Conservation (phyloP, 2,797 vertebrate species). For the Liparis tanakae region DNA sequence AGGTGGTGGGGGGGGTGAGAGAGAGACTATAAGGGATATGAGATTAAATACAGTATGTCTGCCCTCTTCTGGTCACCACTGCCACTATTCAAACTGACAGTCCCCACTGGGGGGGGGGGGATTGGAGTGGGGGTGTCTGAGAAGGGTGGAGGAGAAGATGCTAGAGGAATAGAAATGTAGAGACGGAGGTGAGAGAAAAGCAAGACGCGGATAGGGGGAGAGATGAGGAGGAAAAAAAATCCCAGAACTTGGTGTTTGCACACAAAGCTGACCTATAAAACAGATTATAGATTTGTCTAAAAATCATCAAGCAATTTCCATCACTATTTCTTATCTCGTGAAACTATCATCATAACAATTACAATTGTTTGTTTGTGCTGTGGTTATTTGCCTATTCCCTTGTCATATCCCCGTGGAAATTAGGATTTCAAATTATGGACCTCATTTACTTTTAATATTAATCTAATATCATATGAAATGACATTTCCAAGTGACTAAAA, state of each 20-base stretch:
- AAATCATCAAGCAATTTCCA: slow-evolving; percentile 30
- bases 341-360: slow-evolving; percentile 55
- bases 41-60: slow-evolving; percentile 88
- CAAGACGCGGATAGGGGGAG: not conserved
- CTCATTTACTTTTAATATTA: slow-evolving; percentile 76
- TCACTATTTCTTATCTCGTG: slow-evolving; percentile 36
- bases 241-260: not conserved
- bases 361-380: slow-evolving; percentile 64
- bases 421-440: slow-evolving; percentile 69
- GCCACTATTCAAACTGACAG: slow-evolving; percentile 67
- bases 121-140: not conserved
- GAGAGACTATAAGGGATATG: slow-evolving; percentile 66
- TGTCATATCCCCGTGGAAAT: slow-evolving; percentile 55
- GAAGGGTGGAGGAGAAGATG: slow-evolving; percentile 5
- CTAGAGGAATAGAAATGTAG: slow-evolving; percentile 8
- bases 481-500: slow-evolving; percentile 73
- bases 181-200: slow-evolving; percentile 27
- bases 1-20: slow-evolving; percentile 8
- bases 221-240: slow-evolving; percentile 3
- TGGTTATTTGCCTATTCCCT: slow-evolving; percentile 62
- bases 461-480: slow-evolving; percentile 76
- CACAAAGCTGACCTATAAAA: slow-evolving; percentile 5
- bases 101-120: slow-evolving; percentile 20
- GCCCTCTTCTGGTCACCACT: slow-evolving; percentile 88
- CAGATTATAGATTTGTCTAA: slow-evolving; percentile 16